Evolutionary conservation across 2,113 vertebrate genomes (phyloP).

Genomic region (Camelus bactrianus): DNA sequence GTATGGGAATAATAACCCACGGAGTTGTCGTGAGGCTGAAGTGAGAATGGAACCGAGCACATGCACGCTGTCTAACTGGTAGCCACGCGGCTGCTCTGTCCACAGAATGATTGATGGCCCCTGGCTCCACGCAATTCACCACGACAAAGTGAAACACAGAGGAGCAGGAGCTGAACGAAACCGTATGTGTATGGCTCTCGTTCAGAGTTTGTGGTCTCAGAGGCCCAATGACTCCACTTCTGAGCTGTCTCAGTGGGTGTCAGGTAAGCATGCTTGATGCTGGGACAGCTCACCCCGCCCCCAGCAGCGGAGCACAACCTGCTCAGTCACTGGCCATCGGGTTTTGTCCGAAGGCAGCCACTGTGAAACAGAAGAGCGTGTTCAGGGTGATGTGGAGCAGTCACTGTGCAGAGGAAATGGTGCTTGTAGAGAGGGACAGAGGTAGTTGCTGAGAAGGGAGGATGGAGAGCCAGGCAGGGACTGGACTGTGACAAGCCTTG

Average conservation of each 20-base stretch:
- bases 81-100: background rate
- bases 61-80: background rate
- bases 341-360: background rate
- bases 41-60: background rate
- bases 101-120: background rate
- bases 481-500: background rate
- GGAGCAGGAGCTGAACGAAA: background rate
- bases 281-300: accelerated
- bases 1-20: background rate
- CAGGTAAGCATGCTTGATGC: background rate
- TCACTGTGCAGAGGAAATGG: too few species aligned
- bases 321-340: background rate
- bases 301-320: background rate
- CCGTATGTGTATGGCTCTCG: background rate
- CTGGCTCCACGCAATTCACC: background rate
- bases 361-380: accelerated
- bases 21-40: background rate
- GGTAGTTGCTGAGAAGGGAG: background rate
- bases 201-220: conserved; percentile 12
- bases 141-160: background rate
- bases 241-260: background rate
- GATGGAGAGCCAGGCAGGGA: background rate
- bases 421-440: background rate
- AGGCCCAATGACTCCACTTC: background rate
- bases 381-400: background rate